These are phyloP conservation scores for Aporophyla lueneburgensis DNA, from an alignment of 2,888 invertebrate genomes.

Conservation along the genomic window DNA sequence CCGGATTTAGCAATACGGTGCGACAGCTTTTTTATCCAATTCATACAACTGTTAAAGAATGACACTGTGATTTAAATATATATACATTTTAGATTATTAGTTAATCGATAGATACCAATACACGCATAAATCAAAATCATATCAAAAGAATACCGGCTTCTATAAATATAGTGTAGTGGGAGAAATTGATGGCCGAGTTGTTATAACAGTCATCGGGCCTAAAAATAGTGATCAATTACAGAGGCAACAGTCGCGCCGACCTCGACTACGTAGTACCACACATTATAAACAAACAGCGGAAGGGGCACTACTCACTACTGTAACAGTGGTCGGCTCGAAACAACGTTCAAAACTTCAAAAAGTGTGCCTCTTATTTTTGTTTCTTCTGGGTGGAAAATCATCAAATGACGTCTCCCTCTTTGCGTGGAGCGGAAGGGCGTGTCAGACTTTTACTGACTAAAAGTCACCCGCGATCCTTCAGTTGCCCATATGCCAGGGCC, in stretches of 20 bases:
- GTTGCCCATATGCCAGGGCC: no score
- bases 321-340: background rate
- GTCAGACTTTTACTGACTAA: no score
- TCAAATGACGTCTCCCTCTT: no score
- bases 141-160: background rate
- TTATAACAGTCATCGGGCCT: conserved; percentile 25
- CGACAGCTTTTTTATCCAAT: background rate
- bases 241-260: conserved; percentile 29
- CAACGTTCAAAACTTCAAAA: background rate
- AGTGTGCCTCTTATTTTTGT: no score
- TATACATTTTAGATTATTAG: background rate
- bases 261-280: conserved; percentile 15
- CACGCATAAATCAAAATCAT: background rate
- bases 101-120: background rate
- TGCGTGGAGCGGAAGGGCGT: no score
- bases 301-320: background rate
- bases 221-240: conserved; percentile 48
- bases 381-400: no score
- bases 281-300: conserved; percentile 1
- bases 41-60: background rate
- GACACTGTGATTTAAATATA: background rate
- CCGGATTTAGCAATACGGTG: background rate
- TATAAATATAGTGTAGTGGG: conserved; percentile 16
- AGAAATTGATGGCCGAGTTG: conserved; percentile 27
- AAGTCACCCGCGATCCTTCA: no score